Evolutionary conservation across 2,888 invertebrate species (phyloP).

Genomic region (Drosophila fulvimacula): DNA sequence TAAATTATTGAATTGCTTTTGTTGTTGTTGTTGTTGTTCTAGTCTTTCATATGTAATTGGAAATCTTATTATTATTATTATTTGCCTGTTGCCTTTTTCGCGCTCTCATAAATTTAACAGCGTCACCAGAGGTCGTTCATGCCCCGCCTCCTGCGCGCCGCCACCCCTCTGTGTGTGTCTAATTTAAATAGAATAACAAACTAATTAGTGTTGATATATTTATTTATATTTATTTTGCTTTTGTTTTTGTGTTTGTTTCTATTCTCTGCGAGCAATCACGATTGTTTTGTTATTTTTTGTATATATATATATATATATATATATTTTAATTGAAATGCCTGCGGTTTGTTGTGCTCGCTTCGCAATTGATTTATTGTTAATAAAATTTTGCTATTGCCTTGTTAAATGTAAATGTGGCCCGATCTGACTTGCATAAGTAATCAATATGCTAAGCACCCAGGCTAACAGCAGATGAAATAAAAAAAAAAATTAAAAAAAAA

Average conservation of each 20-base stretch:
- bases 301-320: slow-evolving; percentile 52
- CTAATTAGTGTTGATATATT: slow-evolving; percentile 71
- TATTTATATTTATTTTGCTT: slow-evolving; percentile 5
- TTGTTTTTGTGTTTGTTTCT: slow-evolving; percentile 37
- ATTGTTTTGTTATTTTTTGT: slow-evolving; percentile 47
- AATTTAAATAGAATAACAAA: slow-evolving; percentile 76
- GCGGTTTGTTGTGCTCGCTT: slow-evolving; percentile 45
- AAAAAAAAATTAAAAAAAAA: slow-evolving; percentile 24
- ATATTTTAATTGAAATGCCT: slow-evolving; percentile 72
- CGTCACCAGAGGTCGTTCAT: slow-evolving; percentile 39
- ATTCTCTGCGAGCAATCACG: slow-evolving; percentile 54
- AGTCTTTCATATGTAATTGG: slow-evolving; percentile 47
- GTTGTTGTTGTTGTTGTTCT: slow-evolving; percentile 14
- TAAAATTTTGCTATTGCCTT: slow-evolving; percentile 62
- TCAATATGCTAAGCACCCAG: slow-evolving; percentile 54
- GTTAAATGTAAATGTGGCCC: slow-evolving; percentile 66
- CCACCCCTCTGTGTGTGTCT: slow-evolving; percentile 19
- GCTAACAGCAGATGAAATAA: slow-evolving; percentile 24
- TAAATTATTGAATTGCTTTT: slow-evolving; percentile 54
- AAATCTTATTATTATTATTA: slow-evolving; percentile 20
- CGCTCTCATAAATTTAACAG: slow-evolving; percentile 47
- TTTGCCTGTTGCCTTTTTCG: slow-evolving; percentile 43
- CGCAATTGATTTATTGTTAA: slow-evolving; percentile 80
- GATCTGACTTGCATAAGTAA: slow-evolving; percentile 66
- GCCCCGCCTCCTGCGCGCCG: neutral